phyloP scores from a whole-genome alignment of 2,888 invertebrate genomes.

The Serrognathus titanus region DNA sequence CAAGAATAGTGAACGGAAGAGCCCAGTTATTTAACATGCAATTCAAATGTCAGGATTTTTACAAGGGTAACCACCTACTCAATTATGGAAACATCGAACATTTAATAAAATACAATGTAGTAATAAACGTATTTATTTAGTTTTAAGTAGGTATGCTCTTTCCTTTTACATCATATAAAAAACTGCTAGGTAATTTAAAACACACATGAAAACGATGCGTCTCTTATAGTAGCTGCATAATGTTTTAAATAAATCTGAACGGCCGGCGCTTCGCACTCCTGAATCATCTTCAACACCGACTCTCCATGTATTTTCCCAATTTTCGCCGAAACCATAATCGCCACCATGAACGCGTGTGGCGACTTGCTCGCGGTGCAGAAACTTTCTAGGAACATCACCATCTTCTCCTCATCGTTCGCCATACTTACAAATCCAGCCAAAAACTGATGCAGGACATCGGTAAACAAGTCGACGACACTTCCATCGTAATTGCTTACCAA shows the following conservation, averaged over 20 bases:
- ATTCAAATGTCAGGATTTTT: too few species aligned
- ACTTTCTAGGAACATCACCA: neutral
- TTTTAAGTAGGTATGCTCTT: too few species aligned
- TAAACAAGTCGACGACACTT: conserved; percentile 5
- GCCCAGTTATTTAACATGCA: too few species aligned
- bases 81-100: too few species aligned
- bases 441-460: neutral
- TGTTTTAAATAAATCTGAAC: neutral
- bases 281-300: neutral
- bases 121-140: too few species aligned
- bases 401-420: neutral
- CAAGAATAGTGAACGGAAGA: too few species aligned
- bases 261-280: neutral
- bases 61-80: too few species aligned
- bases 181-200: too few species aligned
- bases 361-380: neutral
- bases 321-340: neutral
- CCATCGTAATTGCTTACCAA: conserved; percentile 1
- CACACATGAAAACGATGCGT: too few species aligned
- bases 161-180: too few species aligned
- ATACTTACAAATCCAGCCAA: neutral
- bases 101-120: too few species aligned
- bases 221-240: too few species aligned
- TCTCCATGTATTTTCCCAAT: neutral
- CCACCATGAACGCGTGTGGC: neutral